Conservation (phyloP, 2,113 vertebrate genomes). For the Rhombomys opimus region DNA sequence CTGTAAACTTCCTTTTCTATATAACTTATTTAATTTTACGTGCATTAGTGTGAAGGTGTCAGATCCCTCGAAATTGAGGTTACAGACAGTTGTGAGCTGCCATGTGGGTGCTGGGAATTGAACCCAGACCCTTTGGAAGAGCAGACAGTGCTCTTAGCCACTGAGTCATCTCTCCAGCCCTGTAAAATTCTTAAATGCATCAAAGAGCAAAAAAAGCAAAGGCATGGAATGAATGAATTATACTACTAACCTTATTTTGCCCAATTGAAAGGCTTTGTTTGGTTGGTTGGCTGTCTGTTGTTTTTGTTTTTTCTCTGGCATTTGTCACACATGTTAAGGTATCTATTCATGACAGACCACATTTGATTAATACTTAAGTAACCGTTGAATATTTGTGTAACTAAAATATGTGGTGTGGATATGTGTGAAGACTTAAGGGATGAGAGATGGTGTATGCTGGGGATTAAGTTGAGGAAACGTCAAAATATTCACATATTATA, state of each 20-base stretch:
- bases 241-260: background rate
- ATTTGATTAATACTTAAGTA: slow-evolving; percentile 34
- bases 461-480: rapidly evolving
- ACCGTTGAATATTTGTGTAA: background rate
- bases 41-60: too few species aligned
- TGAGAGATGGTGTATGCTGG: background rate
- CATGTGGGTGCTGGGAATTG: too few species aligned
- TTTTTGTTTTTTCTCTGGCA: background rate
- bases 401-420: background rate
- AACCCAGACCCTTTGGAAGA: too few species aligned
- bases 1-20: background rate
- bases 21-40: too few species aligned
- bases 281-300: too few species aligned
- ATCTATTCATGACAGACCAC: background rate
- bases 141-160: too few species aligned
- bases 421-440: background rate
- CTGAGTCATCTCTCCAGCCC: too few species aligned
- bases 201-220: slow-evolving; percentile 17
- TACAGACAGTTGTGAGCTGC: too few species aligned
- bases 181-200: background rate
- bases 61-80: too few species aligned
- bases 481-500: background rate
- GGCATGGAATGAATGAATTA: background rate
- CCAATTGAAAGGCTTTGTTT: background rate
- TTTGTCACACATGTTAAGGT: slow-evolving; percentile 4